Conservation (phyloP, 2,888 invertebrate species). For the Eristalis tenax region DNA sequence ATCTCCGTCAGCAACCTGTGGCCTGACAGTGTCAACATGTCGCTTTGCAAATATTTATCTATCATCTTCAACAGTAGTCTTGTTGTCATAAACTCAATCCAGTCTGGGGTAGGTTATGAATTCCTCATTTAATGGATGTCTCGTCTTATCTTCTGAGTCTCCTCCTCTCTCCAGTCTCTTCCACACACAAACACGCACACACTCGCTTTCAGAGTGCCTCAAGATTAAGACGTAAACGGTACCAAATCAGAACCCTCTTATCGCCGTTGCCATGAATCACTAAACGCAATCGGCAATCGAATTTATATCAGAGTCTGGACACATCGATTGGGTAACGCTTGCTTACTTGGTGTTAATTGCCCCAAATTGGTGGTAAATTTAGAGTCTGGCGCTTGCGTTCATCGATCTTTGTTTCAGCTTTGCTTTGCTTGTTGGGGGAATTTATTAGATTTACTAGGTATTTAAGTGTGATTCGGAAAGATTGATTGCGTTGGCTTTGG, state of each 20-base stretch:
- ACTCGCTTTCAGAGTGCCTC: too few relatives aligned
- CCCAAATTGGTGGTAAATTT: neutral
- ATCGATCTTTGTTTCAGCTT: neutral
- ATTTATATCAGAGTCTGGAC: neutral
- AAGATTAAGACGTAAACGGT: neutral
- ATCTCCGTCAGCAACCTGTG: neutral
- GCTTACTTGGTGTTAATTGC: neutral
- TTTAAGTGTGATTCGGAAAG: neutral
- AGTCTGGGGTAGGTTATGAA: neutral
- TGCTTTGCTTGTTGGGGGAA: neutral
- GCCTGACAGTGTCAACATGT: neutral
- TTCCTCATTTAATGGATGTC: neutral
- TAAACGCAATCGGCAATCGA: neutral
- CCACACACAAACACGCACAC: neutral
- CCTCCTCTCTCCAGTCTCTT: neutral
- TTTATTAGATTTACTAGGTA: neutral
- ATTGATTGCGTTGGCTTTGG: neutral
- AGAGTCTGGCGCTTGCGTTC: neutral
- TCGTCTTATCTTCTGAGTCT: neutral
- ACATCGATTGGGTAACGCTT: neutral
- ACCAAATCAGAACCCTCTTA: neutral
- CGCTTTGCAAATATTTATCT: neutral
- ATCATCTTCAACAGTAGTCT: neutral
- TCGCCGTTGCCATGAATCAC: neutral
- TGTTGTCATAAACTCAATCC: neutral